phyloP scores from a whole-genome alignment of 2,888 invertebrate species.

The Phorcus lineatus region DNA sequence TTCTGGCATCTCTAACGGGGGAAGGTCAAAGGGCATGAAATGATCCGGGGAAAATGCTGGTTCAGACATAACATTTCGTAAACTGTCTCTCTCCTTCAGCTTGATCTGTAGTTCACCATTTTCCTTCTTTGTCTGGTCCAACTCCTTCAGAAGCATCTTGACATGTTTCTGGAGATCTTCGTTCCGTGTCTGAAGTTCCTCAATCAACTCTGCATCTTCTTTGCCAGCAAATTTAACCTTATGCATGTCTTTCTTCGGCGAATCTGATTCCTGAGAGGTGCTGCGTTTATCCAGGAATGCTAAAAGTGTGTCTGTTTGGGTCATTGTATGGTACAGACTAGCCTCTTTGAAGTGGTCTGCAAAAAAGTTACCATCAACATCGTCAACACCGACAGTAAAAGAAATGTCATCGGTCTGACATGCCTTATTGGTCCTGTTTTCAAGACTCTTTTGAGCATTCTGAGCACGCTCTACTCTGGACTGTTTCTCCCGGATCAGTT shows the following conservation, averaged over 20 bases:
- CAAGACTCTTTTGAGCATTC: slow-evolving; percentile 10
- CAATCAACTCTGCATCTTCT: slow-evolving; percentile 63
- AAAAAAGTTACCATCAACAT: background rate
- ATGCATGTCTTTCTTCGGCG: background rate
- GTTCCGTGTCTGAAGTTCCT: slow-evolving; percentile 68
- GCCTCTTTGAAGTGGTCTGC: slow-evolving; percentile 29
- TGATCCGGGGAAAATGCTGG: slow-evolving; percentile 28
- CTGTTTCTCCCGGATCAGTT: slow-evolving; percentile 52
- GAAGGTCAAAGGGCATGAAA: slow-evolving; percentile 76
- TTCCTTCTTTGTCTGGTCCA: slow-evolving; percentile 53
- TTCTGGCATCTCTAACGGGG: slow-evolving; percentile 80
- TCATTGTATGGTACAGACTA: slow-evolving; percentile 51
- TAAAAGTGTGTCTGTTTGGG: slow-evolving; percentile 66
- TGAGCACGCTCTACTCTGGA: slow-evolving; percentile 25
- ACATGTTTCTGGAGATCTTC: slow-evolving; percentile 67
- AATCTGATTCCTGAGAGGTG: slow-evolving; percentile 4
- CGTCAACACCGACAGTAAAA: slow-evolving; percentile 10
- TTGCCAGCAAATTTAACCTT: slow-evolving; percentile 44
- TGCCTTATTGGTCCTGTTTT: slow-evolving; percentile 32
- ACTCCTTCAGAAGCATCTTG: slow-evolving; percentile 59
- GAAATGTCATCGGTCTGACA: slow-evolving; percentile 38
- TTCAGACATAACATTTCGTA: slow-evolving; percentile 3
- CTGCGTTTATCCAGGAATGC: slow-evolving; percentile 49
- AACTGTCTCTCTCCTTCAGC: slow-evolving; percentile 29
- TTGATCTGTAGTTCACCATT: slow-evolving; percentile 47